A percentile compares a stretch with the other conserved stretches of the same genome.
Conservation (phyloP, 2,797 vertebrate genomes). For the Brachymystax lenok region DNA sequence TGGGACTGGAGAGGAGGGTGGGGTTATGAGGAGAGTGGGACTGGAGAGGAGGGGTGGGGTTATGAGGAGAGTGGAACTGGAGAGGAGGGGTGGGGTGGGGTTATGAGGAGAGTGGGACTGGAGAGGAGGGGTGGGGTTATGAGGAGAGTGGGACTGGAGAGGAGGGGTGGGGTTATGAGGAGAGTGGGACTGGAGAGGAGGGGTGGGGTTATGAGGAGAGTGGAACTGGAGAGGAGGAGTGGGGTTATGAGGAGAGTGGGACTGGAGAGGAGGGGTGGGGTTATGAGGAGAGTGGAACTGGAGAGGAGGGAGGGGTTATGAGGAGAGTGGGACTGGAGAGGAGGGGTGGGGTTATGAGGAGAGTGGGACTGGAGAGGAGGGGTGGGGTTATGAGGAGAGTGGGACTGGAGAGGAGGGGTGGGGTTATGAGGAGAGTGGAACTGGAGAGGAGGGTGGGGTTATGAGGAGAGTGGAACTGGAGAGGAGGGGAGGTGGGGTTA, state of each 20-base stretch:
- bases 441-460: too few relatives aligned
- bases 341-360: too few relatives aligned
- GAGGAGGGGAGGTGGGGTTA: slow-evolving; percentile 72
- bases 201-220: too few relatives aligned
- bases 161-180: slow-evolving; percentile 77
- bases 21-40: too few relatives aligned
- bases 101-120: slow-evolving; percentile 59
- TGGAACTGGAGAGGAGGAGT: too few relatives aligned
- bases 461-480: slow-evolving; percentile 48
- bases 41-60: too few relatives aligned
- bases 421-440: too few relatives aligned
- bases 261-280: slow-evolving; percentile 67
- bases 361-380: slow-evolving; percentile 60
- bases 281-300: slow-evolving; percentile 59
- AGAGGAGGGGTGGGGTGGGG: slow-evolving; percentile 68
- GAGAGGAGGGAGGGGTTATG: too few relatives aligned
- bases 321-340: too few relatives aligned
- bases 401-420: too few relatives aligned
- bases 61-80: slow-evolving; percentile 50
- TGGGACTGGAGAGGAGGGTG: too few relatives aligned
- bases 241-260: slow-evolving; percentile 63
- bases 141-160: slow-evolving; percentile 56
- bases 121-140: too few relatives aligned
- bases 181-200: neutral
- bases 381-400: slow-evolving; percentile 71